phyloP scores from a whole-genome alignment of 2,113 vertebrate species.

The Trinectes maculatus region DNA sequence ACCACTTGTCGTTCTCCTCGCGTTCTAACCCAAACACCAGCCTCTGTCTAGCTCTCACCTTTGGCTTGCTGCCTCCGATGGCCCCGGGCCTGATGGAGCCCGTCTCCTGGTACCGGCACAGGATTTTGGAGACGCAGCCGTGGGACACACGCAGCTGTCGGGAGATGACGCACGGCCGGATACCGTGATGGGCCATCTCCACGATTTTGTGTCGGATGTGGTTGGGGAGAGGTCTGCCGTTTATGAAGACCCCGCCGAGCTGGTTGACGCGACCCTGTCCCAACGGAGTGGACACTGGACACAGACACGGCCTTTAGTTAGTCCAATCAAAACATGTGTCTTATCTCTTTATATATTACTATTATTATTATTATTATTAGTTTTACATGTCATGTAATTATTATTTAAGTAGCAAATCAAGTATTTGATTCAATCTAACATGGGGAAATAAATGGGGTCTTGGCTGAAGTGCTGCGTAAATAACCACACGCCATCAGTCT shows the following conservation, averaged over 20 bases:
- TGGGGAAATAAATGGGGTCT: background rate
- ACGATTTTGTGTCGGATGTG: constrained; percentile 99
- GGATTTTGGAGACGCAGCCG: constrained; percentile 98
- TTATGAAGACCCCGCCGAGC: constrained; percentile 98
- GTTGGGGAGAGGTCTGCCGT: constrained; percentile 97
- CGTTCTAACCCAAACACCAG: background rate
- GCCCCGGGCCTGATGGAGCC: constrained; percentile 97
- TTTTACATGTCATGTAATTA: too few relatives aligned
- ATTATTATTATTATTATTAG: background rate
- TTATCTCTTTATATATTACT: background rate
- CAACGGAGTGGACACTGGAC: constrained; percentile 93
- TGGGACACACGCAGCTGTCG: constrained; percentile 97
- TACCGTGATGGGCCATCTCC: constrained; percentile 98
- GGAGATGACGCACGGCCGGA: constrained; percentile 97
- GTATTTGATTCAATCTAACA: too few relatives aligned
- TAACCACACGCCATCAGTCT: too few relatives aligned
- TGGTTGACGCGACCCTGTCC: constrained; percentile 99
- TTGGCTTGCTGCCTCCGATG: constrained; percentile 98
- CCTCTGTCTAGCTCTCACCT: constrained; percentile 82
- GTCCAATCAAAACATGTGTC: background rate
- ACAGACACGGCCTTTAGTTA: background rate
- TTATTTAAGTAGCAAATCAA: too few relatives aligned
- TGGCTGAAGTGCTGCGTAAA: too few relatives aligned
- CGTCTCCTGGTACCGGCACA: constrained; percentile 98
- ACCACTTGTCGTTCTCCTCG: too few relatives aligned